Evolutionary conservation across 2,113 vertebrate species (phyloP), one percentile per base, ranked within the genome.

Genomic region (Pelodiscus sinensis): DNA sequence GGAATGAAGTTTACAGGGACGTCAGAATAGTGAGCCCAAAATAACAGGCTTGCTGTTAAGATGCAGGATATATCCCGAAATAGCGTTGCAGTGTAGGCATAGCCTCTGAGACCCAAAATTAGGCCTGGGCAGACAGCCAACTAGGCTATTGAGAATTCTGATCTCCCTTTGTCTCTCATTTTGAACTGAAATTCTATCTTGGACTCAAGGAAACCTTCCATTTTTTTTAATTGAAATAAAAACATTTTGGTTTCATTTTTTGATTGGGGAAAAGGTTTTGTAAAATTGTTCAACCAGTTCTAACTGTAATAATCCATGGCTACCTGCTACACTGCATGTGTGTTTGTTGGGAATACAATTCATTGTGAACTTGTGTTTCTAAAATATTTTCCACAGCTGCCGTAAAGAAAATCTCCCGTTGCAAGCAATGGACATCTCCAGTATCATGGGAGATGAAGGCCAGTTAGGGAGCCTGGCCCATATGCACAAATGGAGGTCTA

Each of bases 311-410:
- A 71, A 71, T 71, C 68, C 68, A 35, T 0, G 13, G 1, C 2
- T 24, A 22, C 9, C 24, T 71, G 60, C 77, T 79, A 9, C 3
- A 0, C 21, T 3, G 0, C 73, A 55, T 10, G 22, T n/a, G 55
- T 77, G 25, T 3, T 14, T 57, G 0, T 3, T 16, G 27, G 13
- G 9, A 14, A 5, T 5, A 5, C 9, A 10, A 35, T 4, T 89
- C 62, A 55, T 29, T 0, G 19, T 83, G 31, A 13, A 6, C 18
- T 85, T 60, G 0, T 0, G 0, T 2, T 54, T 65, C 7, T 4
- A 9, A 87, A 88, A 24, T 4, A 35, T n/a, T 31, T 62, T 31
- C 12, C 14, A 29, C 27, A 62, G 29, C 6, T 62, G 60, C 29
- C 12, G 13, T 35, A 73, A 73, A 18, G 19, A 22, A 73, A 38